Evolutionary conservation across 2,888 invertebrate species (phyloP), one percentile per base, ranked within the genome.

Genomic region (Chrysolina haemoptera): DNA sequence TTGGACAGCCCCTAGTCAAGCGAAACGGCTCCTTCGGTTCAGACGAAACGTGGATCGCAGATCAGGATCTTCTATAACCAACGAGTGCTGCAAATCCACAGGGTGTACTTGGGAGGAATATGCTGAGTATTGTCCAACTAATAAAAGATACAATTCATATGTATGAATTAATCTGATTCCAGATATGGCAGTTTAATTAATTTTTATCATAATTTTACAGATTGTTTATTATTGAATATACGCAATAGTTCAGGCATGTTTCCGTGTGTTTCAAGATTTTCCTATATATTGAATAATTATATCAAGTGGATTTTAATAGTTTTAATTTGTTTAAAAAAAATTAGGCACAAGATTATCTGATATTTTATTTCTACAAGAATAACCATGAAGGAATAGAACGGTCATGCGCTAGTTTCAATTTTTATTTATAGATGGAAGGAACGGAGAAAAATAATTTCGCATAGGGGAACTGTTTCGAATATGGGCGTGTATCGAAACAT

Each of bases 51-150:
- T 87, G 12, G 77, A 80, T 62, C 80, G 84, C 35, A 80, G 86
- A 73, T 81, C 85, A 22, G 85, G 86, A 46, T 82, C 85, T 62
- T 88, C 90, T 9, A 92, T 92, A 50, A 91, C 91, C 14, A 88
- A 89, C 59, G 92, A 92, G 84, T 92, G 91, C 79, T 92, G 91
- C 85, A 90, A 90, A 79, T 89, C 88, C 55, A 84, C 88, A 3
- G 90, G 90, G 40, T 92, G 92, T 81, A 91, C 91, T 68, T 92
- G 91, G 92, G 92, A 92, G 82, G 91, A 92, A 83, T 92, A 92
- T 80, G 91, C 92, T 8, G 91, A 92, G 84, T 92, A 92, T 84
- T 92, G 91, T 83, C 91, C 91, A 4, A 90, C 90, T 40, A 91
- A 91, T 82, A 90, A 90, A 82, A 85, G 90, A 50, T 77, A 77